Evolutionary conservation across 53 echinoderm and acorn worm genomes (phyloP).

Genomic region (Glandiceps talaboti): DNA sequence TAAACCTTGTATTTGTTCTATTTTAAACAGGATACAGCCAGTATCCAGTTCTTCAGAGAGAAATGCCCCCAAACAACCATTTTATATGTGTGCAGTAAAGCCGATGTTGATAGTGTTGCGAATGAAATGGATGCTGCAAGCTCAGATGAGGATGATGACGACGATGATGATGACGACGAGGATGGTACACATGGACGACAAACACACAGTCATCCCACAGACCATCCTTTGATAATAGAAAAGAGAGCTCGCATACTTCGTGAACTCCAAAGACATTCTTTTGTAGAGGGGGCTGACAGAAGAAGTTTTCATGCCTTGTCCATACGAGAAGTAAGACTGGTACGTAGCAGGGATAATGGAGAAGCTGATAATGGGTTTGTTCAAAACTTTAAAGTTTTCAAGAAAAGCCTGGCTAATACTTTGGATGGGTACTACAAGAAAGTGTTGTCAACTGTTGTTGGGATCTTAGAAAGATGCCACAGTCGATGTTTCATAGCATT

Average conservation of each 20-base stretch:
- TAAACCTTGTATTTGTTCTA: too few species aligned
- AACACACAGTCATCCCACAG: too few species aligned
- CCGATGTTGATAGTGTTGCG: neutral
- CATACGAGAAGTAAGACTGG: neutral
- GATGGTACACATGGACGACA: neutral
- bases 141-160: too few species aligned
- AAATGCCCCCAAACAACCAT: neutral
- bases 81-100: neutral
- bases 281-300: neutral
- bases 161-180: neutral
- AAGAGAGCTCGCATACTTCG: neutral
- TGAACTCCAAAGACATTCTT: neutral
- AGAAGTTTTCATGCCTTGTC: neutral
- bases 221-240: neutral
- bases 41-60: neutral
- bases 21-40: neutral
- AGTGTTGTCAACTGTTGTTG: neutral
- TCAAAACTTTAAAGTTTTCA: neutral
- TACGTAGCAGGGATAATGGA: neutral
- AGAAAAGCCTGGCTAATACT: neutral
- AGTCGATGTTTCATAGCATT: neutral
- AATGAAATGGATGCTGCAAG: neutral
- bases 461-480: neutral
- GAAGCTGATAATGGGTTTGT: neutral
- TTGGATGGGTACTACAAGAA: neutral